Conservation (phyloP, 1,140 invertebrate genomes). For the Zaprionus gabonicus region DNA sequence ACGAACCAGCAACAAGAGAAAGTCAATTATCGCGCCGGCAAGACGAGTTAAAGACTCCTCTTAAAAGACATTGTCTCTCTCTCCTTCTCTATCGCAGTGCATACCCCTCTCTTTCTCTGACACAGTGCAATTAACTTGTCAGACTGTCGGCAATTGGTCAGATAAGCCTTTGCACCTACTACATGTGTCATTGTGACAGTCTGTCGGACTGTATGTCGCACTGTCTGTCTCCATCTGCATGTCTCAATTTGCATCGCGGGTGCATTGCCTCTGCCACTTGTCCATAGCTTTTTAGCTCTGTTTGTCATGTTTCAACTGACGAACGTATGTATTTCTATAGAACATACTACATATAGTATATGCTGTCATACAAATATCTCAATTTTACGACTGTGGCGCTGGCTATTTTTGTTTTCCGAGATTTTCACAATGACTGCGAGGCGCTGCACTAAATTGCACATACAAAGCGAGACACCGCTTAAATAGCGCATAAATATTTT, state of each 20-base stretch:
- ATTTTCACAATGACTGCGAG: slow-evolving; percentile 32
- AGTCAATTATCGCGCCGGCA: slow-evolving; percentile 1
- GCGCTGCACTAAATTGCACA: slow-evolving; percentile 47
- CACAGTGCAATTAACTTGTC: slow-evolving; percentile 75
- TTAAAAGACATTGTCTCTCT: slow-evolving; percentile 16
- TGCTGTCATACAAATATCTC: slow-evolving; percentile 43
- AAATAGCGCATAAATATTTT: slow-evolving; percentile 71
- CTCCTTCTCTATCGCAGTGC: neutral
- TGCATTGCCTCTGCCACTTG: slow-evolving; percentile 55
- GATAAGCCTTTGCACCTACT: slow-evolving; percentile 50
- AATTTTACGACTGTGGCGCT: slow-evolving; percentile 57
- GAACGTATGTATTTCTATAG: neutral
- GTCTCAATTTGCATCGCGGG: slow-evolving; percentile 7
- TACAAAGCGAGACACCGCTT: slow-evolving; percentile 21
- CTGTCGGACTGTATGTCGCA: slow-evolving; percentile 15
- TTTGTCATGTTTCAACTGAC: slow-evolving; percentile 13
- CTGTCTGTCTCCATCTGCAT: slow-evolving; percentile 25
- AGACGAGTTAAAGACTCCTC: slow-evolving; percentile 20
- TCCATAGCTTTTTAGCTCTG: slow-evolving; percentile 50
- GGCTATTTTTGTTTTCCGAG: slow-evolving; percentile 32
- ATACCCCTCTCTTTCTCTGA: neutral
- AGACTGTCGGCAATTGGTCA: slow-evolving; percentile 62
- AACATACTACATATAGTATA: slow-evolving; percentile 36
- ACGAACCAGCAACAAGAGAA: slow-evolving; percentile 63
- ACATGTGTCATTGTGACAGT: slow-evolving; percentile 33